Evolutionary conservation across 64 coral and sea anemone species (phyloP), one percentile per base, ranked within the genome.

Genomic region (Anthopleura sola): DNA sequence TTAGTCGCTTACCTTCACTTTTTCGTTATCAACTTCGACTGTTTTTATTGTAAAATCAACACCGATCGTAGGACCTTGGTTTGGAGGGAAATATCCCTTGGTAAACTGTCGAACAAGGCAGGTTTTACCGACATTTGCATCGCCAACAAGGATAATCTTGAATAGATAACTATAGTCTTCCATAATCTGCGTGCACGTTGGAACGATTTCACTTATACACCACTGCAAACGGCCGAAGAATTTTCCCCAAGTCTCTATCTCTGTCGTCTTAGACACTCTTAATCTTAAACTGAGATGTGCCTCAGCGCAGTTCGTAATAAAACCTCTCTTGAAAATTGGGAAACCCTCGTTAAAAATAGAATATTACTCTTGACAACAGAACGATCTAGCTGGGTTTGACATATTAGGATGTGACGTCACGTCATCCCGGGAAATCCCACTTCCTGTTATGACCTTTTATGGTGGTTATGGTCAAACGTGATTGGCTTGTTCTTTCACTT

Each of bases 21-120:
- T 94, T 90, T 99, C 93, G 55, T 90, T 85, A 48, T 99, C 92
- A 28, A 99, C 93, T 60, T 99, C 93, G 82, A 99, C 97, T 37
- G 90, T 99, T 99, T 86, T 89, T 69, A 99, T 99, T 5, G 90
- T 92, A 75, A 99, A 99, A 90, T 99, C 97, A 48, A 99, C 97
- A 76, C 97, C 97, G 68, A 99, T 99, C 12, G 97, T 99, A 1
- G 97, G 93, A 31, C 97, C 93, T 78, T 94, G 97, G 16, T 88
- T 86, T 18, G 93, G 93, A 60, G 93, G 69, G 82, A 99, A 99
- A 48, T 92, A 99, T 47, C 97, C 97, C 48, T 99, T 99, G 5
- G 97, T 86, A 87, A 95, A 99, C 77, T 89, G 85, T 88, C 93
- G 86, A 37, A 99, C 90, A 62, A 99, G 85, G 85, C 97, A 99